Evolutionary conservation across 2,113 vertebrate species (phyloP).

Genomic region (Pseudonaja textilis): DNA sequence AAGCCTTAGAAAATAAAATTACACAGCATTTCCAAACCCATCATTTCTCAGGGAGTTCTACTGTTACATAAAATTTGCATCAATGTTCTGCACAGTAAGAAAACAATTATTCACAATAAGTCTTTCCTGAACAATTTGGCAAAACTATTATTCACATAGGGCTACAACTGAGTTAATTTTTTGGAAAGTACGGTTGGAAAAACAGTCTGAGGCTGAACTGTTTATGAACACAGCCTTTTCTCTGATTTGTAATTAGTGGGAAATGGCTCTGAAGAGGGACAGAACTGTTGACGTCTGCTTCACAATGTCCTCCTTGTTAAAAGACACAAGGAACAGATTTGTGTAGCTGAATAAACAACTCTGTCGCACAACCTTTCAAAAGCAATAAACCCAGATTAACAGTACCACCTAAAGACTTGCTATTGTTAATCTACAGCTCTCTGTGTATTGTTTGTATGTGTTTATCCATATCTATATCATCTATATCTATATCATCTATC

Average conservation of each 20-base stretch:
- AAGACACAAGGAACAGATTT: slow-evolving; percentile 68
- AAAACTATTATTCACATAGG: slow-evolving; percentile 60
- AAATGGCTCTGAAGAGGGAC: slow-evolving; percentile 71
- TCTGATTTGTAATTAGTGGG: slow-evolving; percentile 78
- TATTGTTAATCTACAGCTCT: slow-evolving; percentile 58
- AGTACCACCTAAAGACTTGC: slow-evolving; percentile 55
- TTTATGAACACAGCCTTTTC: slow-evolving; percentile 67
- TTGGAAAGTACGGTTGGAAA: slow-evolving; percentile 64
- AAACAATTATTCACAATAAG: slow-evolving; percentile 73
- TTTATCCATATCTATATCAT: neutral
- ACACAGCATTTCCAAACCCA: slow-evolving; percentile 36
- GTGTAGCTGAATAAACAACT: slow-evolving; percentile 75
- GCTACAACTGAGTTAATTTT: slow-evolving; percentile 73
- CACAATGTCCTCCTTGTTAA: slow-evolving; percentile 74
- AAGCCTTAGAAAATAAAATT: slow-evolving; percentile 33
- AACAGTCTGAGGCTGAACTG: slow-evolving; percentile 47
- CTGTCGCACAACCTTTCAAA: slow-evolving; percentile 63
- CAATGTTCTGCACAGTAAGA: slow-evolving; percentile 56
- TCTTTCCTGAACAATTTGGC: slow-evolving; percentile 57
- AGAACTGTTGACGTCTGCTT: slow-evolving; percentile 56
- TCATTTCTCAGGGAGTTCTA: slow-evolving; percentile 42
- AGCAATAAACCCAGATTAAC: slow-evolving; percentile 64
- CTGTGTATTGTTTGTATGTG: slow-evolving; percentile 37
- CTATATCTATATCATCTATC: too few species aligned
- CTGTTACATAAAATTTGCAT: slow-evolving; percentile 61